Evolutionary conservation across 1,140 invertebrate genomes (phyloP).

Genomic region (Stegodyphus dumicola): DNA sequence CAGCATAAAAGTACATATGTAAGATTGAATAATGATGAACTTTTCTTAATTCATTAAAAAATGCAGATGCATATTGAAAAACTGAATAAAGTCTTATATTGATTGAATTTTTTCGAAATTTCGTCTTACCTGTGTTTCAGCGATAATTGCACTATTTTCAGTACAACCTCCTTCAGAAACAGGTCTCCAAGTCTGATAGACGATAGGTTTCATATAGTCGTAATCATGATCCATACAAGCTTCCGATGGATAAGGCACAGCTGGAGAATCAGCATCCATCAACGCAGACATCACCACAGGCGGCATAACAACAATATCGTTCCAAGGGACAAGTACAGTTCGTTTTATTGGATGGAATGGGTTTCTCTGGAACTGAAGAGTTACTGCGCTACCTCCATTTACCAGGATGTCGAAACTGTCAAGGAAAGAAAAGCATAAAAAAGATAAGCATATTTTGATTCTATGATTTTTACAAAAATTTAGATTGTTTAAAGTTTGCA

Average conservation of each 20-base stretch:
- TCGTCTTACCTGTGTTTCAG: conserved; percentile 84
- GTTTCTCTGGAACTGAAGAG: conserved; percentile 90
- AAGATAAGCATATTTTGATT: too few species aligned
- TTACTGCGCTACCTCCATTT: conserved; percentile 95
- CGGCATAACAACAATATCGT: conserved; percentile 93
- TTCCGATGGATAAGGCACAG: conserved; percentile 69
- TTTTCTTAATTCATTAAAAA: too few species aligned
- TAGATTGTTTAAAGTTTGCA: too few species aligned
- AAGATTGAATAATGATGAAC: too few species aligned
- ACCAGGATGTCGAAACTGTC: conserved; percentile 93
- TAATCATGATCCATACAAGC: conserved; percentile 91
- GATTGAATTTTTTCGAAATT: too few species aligned
- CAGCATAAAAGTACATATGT: too few species aligned
- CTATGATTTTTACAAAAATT: too few species aligned
- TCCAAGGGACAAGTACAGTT: conserved; percentile 97
- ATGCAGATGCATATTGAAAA: too few species aligned
- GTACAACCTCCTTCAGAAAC: conserved; percentile 95
- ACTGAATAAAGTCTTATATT: too few species aligned
- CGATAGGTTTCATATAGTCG: conserved; percentile 86
- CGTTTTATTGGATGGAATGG: conserved; percentile 90
- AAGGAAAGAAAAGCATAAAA: neutral
- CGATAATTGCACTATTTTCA: conserved; percentile 87
- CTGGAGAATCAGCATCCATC: conserved; percentile 75
- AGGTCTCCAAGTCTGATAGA: conserved; percentile 83
- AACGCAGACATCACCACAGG: conserved; percentile 82